phyloP scores from a whole-genome alignment of 2,888 invertebrate genomes.

The Torymus tubicola region DNA sequence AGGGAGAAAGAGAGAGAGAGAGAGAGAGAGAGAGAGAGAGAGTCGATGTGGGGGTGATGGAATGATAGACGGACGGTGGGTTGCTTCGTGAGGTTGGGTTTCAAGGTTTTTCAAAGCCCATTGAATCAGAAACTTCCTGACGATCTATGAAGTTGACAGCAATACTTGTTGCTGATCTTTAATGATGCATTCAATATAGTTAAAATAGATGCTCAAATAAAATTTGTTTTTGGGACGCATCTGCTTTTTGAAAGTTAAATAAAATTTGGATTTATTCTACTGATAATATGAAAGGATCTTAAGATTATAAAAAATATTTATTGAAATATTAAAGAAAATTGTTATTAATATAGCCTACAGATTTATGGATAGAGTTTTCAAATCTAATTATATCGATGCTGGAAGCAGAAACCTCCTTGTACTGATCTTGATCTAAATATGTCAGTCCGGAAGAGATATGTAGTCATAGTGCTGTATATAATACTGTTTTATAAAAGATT shows the following conservation, averaged over 20 bases:
- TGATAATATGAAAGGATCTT: too few relatives aligned
- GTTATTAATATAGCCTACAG: too few relatives aligned
- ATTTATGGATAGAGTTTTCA: too few relatives aligned
- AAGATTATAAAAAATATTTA: too few relatives aligned
- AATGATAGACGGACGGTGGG: background rate
- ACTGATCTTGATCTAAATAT: too few relatives aligned
- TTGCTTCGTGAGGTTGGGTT: background rate
- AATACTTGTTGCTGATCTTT: slow-evolving; percentile 18
- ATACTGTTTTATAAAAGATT: slow-evolving; percentile 15
- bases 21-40: slow-evolving; percentile 17
- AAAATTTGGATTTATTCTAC: too few relatives aligned
- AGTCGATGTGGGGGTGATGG: background rate
- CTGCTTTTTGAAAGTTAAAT: background rate
- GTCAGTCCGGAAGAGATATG: background rate
- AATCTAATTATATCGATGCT: too few relatives aligned
- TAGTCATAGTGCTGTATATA: background rate
- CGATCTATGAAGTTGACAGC: background rate
- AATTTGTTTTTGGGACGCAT: background rate
- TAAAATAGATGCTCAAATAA: background rate
- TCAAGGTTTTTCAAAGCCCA: slow-evolving; percentile 10
- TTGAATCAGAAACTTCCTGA: background rate
- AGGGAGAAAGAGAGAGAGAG: background rate
- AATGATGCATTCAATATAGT: background rate
- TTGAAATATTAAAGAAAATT: too few relatives aligned
- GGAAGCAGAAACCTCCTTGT: too few relatives aligned